Conservation (phyloP, 2,888 invertebrate species). For the Nomada hirtipes region DNA sequence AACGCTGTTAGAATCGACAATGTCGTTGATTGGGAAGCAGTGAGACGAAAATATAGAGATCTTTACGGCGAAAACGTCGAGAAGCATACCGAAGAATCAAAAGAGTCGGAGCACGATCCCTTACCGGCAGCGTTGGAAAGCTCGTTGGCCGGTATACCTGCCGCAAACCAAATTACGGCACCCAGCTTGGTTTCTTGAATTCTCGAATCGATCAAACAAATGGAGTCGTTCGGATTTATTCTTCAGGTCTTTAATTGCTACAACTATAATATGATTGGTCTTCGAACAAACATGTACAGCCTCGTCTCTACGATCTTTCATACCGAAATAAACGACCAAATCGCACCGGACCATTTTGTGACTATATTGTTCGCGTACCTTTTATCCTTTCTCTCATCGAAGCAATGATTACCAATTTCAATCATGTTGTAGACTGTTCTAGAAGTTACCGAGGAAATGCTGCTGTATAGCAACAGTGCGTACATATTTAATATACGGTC, state of each 20-base stretch:
- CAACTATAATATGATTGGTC: slow-evolving; percentile 10
- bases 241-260: not conserved
- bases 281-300: slow-evolving; percentile 31
- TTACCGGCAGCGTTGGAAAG: slow-evolving; percentile 45
- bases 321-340: slow-evolving; percentile 61
- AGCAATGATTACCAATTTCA: not conserved
- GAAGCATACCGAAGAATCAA: slow-evolving; percentile 70
- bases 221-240: not conserved
- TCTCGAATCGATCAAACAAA: not conserved
- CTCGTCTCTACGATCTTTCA: slow-evolving; percentile 34
- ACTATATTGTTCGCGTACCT: slow-evolving; percentile 39
- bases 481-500: not conserved
- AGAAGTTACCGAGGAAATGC: not conserved
- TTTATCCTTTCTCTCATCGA: slow-evolving; percentile 12
- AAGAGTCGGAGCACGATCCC: slow-evolving; percentile 52
- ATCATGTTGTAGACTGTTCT: slow-evolving; percentile 9
- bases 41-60: slow-evolving; percentile 94
- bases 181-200: slow-evolving; percentile 28
- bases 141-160: slow-evolving; percentile 44
- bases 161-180: slow-evolving; percentile 13
- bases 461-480: slow-evolving; percentile 14
- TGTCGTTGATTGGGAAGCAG: slow-evolving; percentile 96
- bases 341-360: slow-evolving; percentile 22
- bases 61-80: slow-evolving; percentile 88
- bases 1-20: slow-evolving; percentile 92